phyloP scores from a whole-genome alignment of 2,797 vertebrate genomes.

The Graptemys geographica region DNA sequence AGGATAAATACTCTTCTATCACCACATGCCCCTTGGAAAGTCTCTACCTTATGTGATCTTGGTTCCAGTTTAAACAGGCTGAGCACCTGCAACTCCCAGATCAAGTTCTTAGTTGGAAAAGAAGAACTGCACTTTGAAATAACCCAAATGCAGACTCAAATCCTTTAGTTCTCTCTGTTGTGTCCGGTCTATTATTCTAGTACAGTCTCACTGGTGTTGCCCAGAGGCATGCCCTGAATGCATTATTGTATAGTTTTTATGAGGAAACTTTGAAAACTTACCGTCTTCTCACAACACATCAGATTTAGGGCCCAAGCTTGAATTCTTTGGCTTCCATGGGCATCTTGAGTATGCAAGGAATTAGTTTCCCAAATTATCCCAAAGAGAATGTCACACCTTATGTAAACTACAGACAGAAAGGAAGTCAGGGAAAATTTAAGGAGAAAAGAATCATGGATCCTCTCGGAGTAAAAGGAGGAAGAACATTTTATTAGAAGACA shows the following conservation, averaged over 20 bases:
- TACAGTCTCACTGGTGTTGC: not conserved
- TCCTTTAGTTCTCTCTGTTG: not conserved
- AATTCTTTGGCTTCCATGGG: not conserved
- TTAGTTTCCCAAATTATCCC: not conserved
- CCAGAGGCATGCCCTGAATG: not conserved
- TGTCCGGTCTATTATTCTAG: not conserved
- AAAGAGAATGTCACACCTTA: not conserved
- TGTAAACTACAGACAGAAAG: not conserved
- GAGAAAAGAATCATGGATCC: not conserved
- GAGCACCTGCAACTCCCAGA: not conserved
- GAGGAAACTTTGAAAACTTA: not conserved
- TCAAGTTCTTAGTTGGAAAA: not conserved
- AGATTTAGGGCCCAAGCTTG: not conserved
- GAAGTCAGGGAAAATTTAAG: not conserved
- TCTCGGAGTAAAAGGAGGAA: not conserved
- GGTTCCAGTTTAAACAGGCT: not conserved
- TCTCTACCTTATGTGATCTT: not conserved
- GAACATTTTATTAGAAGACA: not conserved
- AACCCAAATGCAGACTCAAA: not conserved
- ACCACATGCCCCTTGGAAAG: not conserved
- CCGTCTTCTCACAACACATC: not conserved
- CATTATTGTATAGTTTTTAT: not conserved
- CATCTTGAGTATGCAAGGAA: not conserved
- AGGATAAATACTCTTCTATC: not conserved
- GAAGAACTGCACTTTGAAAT: not conserved